Conservation (phyloP, 2,113 vertebrate species). For the Triplophysa siluroides region DNA sequence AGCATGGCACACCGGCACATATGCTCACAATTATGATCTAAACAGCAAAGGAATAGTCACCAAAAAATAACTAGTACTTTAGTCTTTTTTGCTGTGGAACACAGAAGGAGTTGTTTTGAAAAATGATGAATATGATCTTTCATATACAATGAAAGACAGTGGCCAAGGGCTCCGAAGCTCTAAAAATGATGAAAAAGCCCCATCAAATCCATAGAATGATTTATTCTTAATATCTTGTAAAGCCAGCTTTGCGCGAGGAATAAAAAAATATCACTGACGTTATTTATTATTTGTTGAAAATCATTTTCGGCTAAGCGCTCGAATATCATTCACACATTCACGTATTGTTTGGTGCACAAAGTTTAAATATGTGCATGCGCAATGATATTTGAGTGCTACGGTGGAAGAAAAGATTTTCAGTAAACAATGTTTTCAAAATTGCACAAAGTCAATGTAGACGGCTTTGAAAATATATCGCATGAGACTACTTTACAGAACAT, state of each 20-base stretch:
- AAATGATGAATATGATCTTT: background rate
- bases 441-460: no score
- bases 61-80: background rate
- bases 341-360: no score
- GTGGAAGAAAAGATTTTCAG: no score
- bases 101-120: background rate
- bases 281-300: no score
- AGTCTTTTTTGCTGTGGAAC: background rate
- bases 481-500: background rate
- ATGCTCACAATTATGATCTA: background rate
- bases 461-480: no score
- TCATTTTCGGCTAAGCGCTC: no score
- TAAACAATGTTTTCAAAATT: no score
- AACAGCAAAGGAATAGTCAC: conserved; percentile 14
- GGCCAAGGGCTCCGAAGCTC: background rate
- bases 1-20: background rate
- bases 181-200: background rate
- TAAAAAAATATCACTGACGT: no score
- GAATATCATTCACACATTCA: no score
- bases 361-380: background rate
- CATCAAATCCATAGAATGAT: no score
- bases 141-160: background rate
- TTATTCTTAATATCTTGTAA: no score
- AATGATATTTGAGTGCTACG: background rate
- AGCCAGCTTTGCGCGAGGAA: no score